phyloP scores from a whole-genome alignment of 1,140 invertebrate species.

The Drosophila parvula region DNA sequence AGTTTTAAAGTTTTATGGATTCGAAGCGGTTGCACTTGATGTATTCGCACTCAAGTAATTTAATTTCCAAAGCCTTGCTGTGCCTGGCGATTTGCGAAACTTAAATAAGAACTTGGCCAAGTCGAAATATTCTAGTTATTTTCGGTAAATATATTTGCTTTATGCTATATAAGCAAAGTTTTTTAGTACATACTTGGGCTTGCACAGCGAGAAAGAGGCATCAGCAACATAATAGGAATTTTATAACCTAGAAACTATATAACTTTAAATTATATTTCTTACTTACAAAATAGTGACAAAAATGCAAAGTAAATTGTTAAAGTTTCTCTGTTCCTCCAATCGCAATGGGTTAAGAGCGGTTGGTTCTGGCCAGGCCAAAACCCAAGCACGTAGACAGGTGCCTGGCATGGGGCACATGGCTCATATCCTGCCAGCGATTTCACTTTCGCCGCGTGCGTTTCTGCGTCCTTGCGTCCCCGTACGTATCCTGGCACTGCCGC shows the following conservation, averaged over 20 bases:
- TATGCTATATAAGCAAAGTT: constrained; percentile 9
- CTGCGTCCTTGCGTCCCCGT: constrained; percentile 14
- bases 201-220: not conserved
- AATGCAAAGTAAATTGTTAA: not conserved
- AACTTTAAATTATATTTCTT: no score
- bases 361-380: constrained; percentile 23
- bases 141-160: constrained; percentile 18
- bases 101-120: constrained; percentile 20
- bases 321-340: not conserved
- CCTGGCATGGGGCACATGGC: constrained; percentile 45
- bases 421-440: constrained; percentile 64
- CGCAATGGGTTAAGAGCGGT: constrained; percentile 35
- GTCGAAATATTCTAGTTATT: constrained; percentile 27
- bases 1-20: constrained; percentile 45
- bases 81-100: constrained; percentile 17
- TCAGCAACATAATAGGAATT: no score
- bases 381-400: constrained; percentile 46
- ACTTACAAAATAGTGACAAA: not conserved
- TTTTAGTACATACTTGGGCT: constrained; percentile 1
- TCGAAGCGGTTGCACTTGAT: constrained; percentile 38
- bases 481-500: constrained; percentile 3
- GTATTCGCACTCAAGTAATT: constrained; percentile 14
- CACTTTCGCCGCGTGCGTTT: constrained; percentile 63
- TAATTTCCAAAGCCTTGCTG: constrained; percentile 17
- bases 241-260: not conserved